phyloP scores from a whole-genome alignment of 2,113 vertebrate genomes.

The Oplegnathus fasciatus region DNA sequence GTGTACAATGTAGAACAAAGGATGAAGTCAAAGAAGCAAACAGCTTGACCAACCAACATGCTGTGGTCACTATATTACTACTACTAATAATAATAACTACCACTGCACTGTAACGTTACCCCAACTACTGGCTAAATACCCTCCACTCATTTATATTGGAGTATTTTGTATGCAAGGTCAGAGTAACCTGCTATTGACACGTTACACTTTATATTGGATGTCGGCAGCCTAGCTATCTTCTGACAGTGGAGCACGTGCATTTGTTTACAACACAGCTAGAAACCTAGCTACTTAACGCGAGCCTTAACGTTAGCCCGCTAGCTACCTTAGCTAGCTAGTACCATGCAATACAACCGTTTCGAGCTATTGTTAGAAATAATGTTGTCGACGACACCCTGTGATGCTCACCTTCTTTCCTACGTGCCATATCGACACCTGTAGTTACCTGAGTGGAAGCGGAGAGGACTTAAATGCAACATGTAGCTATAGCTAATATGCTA shows the following conservation, averaged over 20 bases:
- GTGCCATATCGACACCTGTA: constrained; percentile 59
- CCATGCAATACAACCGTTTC: not conserved
- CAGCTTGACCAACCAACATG: not conserved
- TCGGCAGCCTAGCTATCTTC: not conserved
- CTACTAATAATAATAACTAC: not conserved
- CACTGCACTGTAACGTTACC: not conserved
- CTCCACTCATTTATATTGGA: not conserved
- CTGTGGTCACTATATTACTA: not conserved
- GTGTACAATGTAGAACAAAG: not conserved
- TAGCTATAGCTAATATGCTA: constrained; percentile 12
- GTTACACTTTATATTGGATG: not conserved
- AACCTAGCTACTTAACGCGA: constrained; percentile 12
- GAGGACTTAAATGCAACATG: not conserved
- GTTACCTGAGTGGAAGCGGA: not conserved
- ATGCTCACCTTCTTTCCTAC: constrained; percentile 76
- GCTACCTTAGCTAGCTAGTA: not conserved
- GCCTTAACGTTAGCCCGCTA: constrained; percentile 21
- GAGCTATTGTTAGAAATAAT: rapidly evolving
- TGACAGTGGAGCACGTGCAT: constrained; percentile 56
- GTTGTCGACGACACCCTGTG: rapidly evolving
- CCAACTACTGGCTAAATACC: not conserved
- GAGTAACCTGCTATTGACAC: not conserved
- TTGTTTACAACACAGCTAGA: constrained; percentile 68
- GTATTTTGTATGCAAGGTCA: not conserved
- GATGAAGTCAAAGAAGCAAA: not conserved